Percentiles rank a stretch among this genome's conserved stretches.
Conservation (phyloP, 2,113 vertebrate species). For the Parus major region DNA sequence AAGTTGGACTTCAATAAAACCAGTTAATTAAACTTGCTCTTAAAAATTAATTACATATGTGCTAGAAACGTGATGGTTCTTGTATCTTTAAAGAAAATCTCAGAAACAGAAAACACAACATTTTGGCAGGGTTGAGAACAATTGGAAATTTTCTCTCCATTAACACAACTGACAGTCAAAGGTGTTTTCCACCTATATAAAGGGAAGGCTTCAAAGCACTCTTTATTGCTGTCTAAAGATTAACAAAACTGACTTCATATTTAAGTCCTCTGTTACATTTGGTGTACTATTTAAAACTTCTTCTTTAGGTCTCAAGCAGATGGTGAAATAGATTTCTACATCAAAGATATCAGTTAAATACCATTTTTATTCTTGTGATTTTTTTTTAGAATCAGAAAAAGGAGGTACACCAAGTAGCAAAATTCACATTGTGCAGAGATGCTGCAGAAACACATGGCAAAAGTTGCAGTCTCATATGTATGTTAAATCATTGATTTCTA, state of each 20-base stretch:
- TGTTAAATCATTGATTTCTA: background rate
- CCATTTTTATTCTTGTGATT: accelerated
- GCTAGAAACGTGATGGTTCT: conserved; percentile 67
- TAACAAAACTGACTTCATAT: conserved; percentile 29
- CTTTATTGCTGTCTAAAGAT: background rate
- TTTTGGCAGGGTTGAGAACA: conserved; percentile 62
- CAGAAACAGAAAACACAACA: conserved; percentile 50
- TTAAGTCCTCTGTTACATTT: background rate
- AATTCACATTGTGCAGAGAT: background rate
- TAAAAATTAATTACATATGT: conserved; percentile 61
- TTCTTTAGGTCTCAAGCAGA: background rate
- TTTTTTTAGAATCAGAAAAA: background rate
- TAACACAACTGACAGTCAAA: conserved; percentile 68
- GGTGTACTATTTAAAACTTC: conserved; percentile 1
- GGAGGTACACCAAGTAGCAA: background rate
- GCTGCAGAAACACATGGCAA: background rate
- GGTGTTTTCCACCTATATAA: conserved; percentile 69
- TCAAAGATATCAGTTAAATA: background rate
- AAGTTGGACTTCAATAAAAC: conserved; percentile 52
- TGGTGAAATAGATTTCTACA: background rate
- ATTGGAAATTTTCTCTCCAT: conserved; percentile 63
- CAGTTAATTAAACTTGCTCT: conserved; percentile 54
- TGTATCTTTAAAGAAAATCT: conserved; percentile 55
- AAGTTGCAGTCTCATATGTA: background rate
- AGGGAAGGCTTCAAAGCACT: conserved; percentile 61